Percentiles rank a stretch among this genome's conserved stretches.
Conservation (phyloP, 2,888 invertebrate genomes). For the Nyleta sp. region DNA sequence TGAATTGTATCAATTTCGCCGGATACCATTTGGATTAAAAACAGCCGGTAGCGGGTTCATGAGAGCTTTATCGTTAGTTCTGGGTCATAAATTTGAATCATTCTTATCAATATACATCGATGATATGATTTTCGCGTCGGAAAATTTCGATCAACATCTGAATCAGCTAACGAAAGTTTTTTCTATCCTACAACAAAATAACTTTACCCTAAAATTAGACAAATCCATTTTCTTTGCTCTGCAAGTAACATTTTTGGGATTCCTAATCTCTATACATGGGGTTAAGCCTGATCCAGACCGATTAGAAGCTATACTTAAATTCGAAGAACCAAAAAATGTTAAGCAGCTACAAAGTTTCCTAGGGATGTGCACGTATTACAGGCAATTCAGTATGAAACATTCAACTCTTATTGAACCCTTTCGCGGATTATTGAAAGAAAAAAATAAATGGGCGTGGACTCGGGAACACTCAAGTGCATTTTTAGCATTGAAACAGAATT, state of each 20-base stretch:
- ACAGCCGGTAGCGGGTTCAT: conserved; percentile 61
- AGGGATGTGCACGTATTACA: conserved; percentile 6
- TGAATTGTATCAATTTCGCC: too few species aligned
- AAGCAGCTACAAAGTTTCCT: conserved; percentile 4
- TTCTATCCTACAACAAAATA: conserved; percentile 54
- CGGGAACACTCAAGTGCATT: conserved; percentile 56
- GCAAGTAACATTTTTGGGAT: background rate
- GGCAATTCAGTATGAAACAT: conserved; percentile 2
- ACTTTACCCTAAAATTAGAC: conserved; percentile 59
- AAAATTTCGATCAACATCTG: conserved; percentile 65
- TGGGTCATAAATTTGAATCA: conserved; percentile 67
- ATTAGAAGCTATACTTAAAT: background rate
- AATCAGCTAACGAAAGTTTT: conserved; percentile 63
- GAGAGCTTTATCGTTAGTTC: conserved; percentile 61
- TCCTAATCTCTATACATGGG: background rate
- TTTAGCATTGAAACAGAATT: conserved; percentile 52
- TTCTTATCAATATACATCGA: conserved; percentile 68
- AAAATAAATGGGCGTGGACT: background rate
- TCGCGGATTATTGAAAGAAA: background rate
- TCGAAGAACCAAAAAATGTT: background rate
- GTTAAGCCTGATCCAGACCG: background rate
- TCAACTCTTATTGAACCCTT: background rate
- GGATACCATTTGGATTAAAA: too few species aligned
- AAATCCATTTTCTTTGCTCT: background rate
- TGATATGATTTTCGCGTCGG: conserved; percentile 71